phyloP scores from a whole-genome alignment of 2,888 invertebrate species.

The Caenorhabditis sp. region DNA sequence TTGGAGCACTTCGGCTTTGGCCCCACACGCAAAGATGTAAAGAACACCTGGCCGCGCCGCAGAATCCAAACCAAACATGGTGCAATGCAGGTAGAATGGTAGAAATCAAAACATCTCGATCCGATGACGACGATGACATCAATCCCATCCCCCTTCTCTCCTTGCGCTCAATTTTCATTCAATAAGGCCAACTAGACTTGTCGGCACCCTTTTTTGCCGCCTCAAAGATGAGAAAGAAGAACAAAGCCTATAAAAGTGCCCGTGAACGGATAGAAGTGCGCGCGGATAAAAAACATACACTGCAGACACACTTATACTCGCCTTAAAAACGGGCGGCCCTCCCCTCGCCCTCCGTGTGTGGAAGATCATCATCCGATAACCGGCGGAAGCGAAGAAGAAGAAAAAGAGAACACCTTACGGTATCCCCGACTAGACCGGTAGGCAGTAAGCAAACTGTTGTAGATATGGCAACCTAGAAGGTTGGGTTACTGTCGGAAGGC shows the following conservation, averaged over 20 bases:
- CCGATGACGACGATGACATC: slow-evolving; percentile 3
- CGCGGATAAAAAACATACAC: slow-evolving; percentile 33
- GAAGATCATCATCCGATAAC: slow-evolving; percentile 44
- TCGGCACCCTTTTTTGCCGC: slow-evolving; percentile 53
- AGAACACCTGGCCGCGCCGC: slow-evolving; percentile 47
- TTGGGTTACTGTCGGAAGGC: slow-evolving; percentile 36
- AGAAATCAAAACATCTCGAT: slow-evolving; percentile 34
- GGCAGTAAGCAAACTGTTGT: slow-evolving; percentile 52
- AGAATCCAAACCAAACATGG: not conserved
- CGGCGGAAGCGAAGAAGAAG: slow-evolving; percentile 28
- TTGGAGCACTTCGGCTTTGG: too few relatives aligned
- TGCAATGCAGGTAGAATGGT: not conserved
- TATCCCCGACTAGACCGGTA: slow-evolving; percentile 55
- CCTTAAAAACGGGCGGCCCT: too few relatives aligned
- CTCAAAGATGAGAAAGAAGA: slow-evolving; percentile 38
- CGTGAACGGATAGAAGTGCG: slow-evolving; percentile 42
- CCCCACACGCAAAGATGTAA: slow-evolving; percentile 35
- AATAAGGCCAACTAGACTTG: slow-evolving; percentile 53
- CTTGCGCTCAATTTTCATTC: slow-evolving; percentile 38
- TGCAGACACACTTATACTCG: slow-evolving; percentile 44
- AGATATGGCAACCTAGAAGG: slow-evolving; percentile 3
- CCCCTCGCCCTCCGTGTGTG: not conserved
- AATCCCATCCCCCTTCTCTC: slow-evolving; percentile 11
- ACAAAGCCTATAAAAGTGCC: slow-evolving; percentile 62
- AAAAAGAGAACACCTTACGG: slow-evolving; percentile 36